A percentile compares a stretch with the other conserved stretches of the same genome.
These are phyloP conservation scores for Cylloceria caligata DNA, from an alignment of 2,888 invertebrate genomes.

Conservation along the genomic window DNA sequence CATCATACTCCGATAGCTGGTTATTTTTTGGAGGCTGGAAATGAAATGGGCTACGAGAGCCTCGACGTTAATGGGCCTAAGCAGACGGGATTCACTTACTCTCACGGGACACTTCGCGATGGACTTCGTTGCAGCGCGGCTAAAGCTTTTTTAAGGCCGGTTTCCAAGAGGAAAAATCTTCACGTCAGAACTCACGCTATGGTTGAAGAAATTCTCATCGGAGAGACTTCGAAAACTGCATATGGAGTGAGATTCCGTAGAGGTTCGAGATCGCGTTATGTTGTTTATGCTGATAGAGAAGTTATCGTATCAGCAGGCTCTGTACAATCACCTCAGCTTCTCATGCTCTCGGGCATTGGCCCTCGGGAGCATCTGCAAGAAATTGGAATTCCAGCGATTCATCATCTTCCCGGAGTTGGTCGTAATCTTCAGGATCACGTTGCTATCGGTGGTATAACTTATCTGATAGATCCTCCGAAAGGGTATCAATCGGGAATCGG, in stretches of 20 bases:
- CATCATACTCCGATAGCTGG: constrained; percentile 89
- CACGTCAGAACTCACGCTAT: constrained; percentile 90
- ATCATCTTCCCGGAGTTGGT: constrained; percentile 90
- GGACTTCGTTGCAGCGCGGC: constrained; percentile 94
- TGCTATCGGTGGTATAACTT: constrained; percentile 91
- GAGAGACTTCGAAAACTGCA: constrained; percentile 87
- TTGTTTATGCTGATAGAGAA: constrained; percentile 89
- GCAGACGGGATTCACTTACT: constrained; percentile 92
- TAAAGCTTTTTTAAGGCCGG: constrained; percentile 92
- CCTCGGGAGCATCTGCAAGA: constrained; percentile 88
- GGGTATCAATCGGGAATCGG: constrained; percentile 86
- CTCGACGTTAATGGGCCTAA: constrained; percentile 91
- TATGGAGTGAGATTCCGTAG: constrained; percentile 89
- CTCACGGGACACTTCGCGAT: constrained; percentile 91
- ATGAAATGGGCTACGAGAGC: constrained; percentile 89
- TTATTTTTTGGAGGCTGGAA: constrained; percentile 89
- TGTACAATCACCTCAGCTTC: constrained; percentile 93
- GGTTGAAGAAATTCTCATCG: constrained; percentile 89
- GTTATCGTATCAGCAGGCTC: constrained; percentile 95
- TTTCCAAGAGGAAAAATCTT: constrained; percentile 89
- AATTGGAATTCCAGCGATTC: constrained; percentile 87
- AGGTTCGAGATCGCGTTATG: constrained; percentile 82
- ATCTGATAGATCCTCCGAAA: constrained; percentile 88
- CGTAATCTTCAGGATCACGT: constrained; percentile 93
- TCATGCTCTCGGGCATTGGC: constrained; percentile 95